Evolutionary conservation across 2,797 vertebrate genomes (phyloP), one percentile per base, ranked within the genome.

Genomic region (Chloroceryle amazona): DNA sequence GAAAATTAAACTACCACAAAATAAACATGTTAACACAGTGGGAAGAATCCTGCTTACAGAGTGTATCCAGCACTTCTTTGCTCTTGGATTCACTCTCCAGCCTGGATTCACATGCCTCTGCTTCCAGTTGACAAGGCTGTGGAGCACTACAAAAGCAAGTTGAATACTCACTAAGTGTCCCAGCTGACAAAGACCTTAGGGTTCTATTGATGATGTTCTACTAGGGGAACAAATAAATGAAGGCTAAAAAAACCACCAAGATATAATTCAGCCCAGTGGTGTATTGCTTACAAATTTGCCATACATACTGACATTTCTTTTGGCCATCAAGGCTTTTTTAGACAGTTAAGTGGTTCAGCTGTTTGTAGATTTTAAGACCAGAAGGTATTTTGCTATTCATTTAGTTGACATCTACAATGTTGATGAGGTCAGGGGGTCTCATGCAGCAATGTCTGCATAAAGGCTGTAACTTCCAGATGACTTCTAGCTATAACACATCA

Each of bases 1-100:
- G 75, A 83, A 91, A 86, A 85, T 75, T 62, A 78, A 72, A 15
- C 7, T 86, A 61, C 35, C 23, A 81, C 49, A 78, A 94, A 95
- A 80, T 42, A 90, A 90, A 62, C 12, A 23, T 21, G 5, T 73
- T 61, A 86, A 57, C 62, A 79, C 9, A 47, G 16, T 13, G 11
- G 49, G 51, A 88, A 81, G 73, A 81, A 23, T 37, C 25, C 63
- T 78, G 31, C n/a, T 73, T 73, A 41, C 46, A 62, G 41, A 86
- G 31, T 58, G 11, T 25, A 62, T 41, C 8, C 54, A 47, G 46
- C 37, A n/a, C 39, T 31, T 23, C 29, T 44, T 79, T 81, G 33
- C 57, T 88, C 72, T 65, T 63, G 58, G 18, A 47, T 78, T 70
- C 70, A 52, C 18, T 28, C 39, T 70, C 19, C 54, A 84, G 1